Evolutionary conservation across 2,888 invertebrate species (phyloP).

Genomic region (Gymnoscelis rufifasciata): DNA sequence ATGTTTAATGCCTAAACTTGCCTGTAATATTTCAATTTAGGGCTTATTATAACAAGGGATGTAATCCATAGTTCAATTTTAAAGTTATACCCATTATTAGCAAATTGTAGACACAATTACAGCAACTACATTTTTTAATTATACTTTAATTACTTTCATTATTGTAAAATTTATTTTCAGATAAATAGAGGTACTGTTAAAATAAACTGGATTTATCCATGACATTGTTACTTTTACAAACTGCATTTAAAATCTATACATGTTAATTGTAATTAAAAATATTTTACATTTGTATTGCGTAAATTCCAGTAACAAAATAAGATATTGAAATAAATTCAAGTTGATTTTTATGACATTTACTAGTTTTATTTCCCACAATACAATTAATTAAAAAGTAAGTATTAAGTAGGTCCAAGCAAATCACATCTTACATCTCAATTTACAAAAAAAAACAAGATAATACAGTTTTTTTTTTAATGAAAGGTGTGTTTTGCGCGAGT

Average conservation of each 20-base stretch:
- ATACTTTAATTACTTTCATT: slow-evolving; percentile 29
- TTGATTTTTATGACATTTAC: slow-evolving; percentile 60
- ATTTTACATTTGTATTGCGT: slow-evolving; percentile 74
- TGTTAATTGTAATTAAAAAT: slow-evolving; percentile 68
- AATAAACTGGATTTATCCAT: slow-evolving; percentile 57
- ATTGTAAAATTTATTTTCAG: slow-evolving; percentile 1
- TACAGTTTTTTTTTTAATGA: too few species aligned
- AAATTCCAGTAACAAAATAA: slow-evolving; percentile 72
- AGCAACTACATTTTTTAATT: neutral
- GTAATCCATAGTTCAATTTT: slow-evolving; percentile 54
- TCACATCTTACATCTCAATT: too few species aligned
- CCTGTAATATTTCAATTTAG: slow-evolving; percentile 56
- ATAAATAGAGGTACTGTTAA: slow-evolving; percentile 27
- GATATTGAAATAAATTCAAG: slow-evolving; percentile 74
- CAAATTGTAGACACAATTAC: slow-evolving; percentile 35
- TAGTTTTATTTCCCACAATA: slow-evolving; percentile 32
- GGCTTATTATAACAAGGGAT: slow-evolving; percentile 51
- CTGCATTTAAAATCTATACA: slow-evolving; percentile 75
- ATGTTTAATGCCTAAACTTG: slow-evolving; percentile 68
- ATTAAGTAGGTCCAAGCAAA: too few species aligned
- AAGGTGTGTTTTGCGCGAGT: too few species aligned
- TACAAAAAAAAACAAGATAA: too few species aligned
- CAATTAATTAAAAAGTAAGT: too few species aligned
- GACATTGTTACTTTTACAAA: slow-evolving; percentile 64
- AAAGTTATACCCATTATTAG: slow-evolving; percentile 44